phyloP scores from a whole-genome alignment of 1,140 invertebrate genomes.

The Condylostylus longicornis region DNA sequence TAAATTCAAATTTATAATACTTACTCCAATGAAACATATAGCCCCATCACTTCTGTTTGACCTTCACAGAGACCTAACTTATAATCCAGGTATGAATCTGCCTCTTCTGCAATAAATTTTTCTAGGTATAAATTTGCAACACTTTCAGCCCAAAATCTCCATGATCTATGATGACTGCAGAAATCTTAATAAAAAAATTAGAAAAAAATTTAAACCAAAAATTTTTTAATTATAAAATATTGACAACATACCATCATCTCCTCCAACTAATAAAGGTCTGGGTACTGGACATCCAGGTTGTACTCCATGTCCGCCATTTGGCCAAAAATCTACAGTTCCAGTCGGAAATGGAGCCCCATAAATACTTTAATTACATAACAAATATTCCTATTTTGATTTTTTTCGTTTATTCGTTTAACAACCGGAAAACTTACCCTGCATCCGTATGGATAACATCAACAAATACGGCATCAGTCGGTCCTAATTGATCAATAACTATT shows the following conservation, averaged over 20 bases:
- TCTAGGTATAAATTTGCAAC: constrained; percentile 25
- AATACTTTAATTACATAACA: too few relatives aligned
- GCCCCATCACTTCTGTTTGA: constrained; percentile 2
- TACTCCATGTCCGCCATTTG: constrained; percentile 36
- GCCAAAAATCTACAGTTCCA: constrained; percentile 40
- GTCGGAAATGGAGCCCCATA: constrained; percentile 35
- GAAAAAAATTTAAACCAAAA: not conserved
- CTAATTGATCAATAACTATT: too few relatives aligned
- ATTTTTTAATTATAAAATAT: too few relatives aligned
- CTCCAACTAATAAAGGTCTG: not conserved
- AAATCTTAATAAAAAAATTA: constrained; percentile 30
- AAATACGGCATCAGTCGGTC: too few relatives aligned
- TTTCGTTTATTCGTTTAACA: too few relatives aligned
- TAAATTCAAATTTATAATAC: not conserved
- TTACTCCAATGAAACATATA: constrained; percentile 2
- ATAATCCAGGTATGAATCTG: constrained; percentile 20
- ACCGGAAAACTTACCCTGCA: too few relatives aligned
- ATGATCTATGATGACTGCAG: constrained; percentile 44
- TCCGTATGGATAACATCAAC: too few relatives aligned
- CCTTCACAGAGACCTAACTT: not conserved
- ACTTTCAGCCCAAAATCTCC: constrained; percentile 38
- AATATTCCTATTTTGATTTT: too few relatives aligned
- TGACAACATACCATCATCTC: not conserved
- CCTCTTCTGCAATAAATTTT: constrained; percentile 24
- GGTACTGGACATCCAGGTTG: constrained; percentile 35